A percentile compares a stretch with the other conserved stretches of the same genome.
Conservation (phyloP, 2,888 invertebrate species). For the Dione vanillae region DNA sequence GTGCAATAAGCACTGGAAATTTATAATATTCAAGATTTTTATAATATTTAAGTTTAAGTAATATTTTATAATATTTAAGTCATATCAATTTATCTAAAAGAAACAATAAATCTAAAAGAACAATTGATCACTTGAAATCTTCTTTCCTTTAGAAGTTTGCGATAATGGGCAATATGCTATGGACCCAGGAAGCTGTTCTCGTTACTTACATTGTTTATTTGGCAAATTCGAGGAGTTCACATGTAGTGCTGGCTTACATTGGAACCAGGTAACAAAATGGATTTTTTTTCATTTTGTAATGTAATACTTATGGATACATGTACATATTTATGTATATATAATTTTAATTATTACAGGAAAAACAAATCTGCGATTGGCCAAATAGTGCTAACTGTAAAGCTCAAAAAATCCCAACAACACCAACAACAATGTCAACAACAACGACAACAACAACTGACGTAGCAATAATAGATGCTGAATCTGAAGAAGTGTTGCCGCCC, state of each 20-base stretch:
- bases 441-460: slow-evolving; percentile 48
- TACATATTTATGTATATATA: background rate
- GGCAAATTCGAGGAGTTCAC: slow-evolving; percentile 89
- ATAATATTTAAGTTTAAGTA: too few relatives aligned
- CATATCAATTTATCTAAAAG: background rate
- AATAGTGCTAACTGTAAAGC: slow-evolving; percentile 84
- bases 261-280: slow-evolving; percentile 85
- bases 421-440: slow-evolving; percentile 55
- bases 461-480: slow-evolving; percentile 40
- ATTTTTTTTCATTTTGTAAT: background rate
- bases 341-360: slow-evolving; percentile 65
- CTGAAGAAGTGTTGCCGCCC: slow-evolving; percentile 47
- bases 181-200: slow-evolving; percentile 88
- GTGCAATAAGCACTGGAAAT: too few relatives aligned
- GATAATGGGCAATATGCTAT: slow-evolving; percentile 86
- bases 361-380: slow-evolving; percentile 90
- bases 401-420: slow-evolving; percentile 52
- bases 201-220: slow-evolving; percentile 91
- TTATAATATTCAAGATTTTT: too few relatives aligned
- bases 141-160: slow-evolving; percentile 73
- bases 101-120: background rate
- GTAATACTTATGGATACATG: background rate
- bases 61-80: too few relatives aligned
- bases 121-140: background rate
- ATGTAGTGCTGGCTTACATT: slow-evolving; percentile 89